Conservation (phyloP, 2,797 vertebrate species). For the Alosa sapidissima region DNA sequence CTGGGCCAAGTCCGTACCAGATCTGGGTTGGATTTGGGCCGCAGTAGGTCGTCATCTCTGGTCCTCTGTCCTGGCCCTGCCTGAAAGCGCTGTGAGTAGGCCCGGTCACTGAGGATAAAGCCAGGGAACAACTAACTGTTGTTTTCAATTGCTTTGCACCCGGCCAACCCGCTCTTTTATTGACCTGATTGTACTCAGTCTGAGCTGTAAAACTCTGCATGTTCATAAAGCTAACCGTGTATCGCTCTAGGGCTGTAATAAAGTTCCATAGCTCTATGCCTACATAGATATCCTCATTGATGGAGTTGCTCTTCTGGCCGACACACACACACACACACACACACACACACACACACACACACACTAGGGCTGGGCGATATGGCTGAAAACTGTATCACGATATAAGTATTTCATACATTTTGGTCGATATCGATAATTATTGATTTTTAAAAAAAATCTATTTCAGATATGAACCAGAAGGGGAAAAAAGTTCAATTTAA, state of each 20-base stretch:
- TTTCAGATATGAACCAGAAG: too few species aligned
- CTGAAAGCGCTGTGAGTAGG: too few species aligned
- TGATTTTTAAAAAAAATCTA: too few species aligned
- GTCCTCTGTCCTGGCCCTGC: too few species aligned
- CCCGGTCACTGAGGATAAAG: background rate
- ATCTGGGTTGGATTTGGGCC: too few species aligned
- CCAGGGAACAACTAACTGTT: background rate
- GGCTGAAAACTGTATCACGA: too few species aligned
- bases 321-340: background rate
- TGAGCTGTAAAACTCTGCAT: conserved; percentile 46
- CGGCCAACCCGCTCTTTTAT: conserved; percentile 52
- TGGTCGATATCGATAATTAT: too few species aligned
- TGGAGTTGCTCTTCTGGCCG: background rate
- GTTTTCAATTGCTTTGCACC: conserved; percentile 60
- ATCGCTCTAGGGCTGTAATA: background rate
- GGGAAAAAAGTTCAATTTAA: too few species aligned
- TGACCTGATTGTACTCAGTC: conserved; percentile 52
- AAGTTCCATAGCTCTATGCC: background rate
- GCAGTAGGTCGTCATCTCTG: too few species aligned
- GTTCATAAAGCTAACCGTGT: background rate
- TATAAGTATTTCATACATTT: too few species aligned
- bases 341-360: background rate
- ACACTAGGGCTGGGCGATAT: too few species aligned
- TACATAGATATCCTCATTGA: background rate
- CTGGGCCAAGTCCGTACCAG: too few species aligned